Evolutionary conservation across 2,797 vertebrate species (phyloP).

Genomic region (Alectoris magna): DNA sequence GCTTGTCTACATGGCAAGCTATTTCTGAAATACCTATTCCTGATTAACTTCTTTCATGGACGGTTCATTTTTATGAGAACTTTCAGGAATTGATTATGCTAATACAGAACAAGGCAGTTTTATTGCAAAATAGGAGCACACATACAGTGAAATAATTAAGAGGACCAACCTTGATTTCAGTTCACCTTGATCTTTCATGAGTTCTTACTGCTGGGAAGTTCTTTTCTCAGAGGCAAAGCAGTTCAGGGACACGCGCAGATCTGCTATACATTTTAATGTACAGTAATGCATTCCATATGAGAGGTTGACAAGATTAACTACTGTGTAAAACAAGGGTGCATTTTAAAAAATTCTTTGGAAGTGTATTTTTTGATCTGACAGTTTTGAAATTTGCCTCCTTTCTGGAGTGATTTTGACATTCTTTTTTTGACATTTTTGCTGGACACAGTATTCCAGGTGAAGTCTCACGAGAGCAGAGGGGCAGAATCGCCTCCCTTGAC

Average conservation of each 20-base stretch:
- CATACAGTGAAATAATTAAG: not conserved
- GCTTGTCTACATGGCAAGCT: accelerated
- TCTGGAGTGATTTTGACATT: not conserved
- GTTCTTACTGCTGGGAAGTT: not conserved
- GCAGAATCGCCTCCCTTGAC: too few relatives aligned
- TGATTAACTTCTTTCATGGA: not conserved
- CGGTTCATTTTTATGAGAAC: not conserved
- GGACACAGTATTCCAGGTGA: too few relatives aligned
- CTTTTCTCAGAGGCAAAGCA: not conserved
- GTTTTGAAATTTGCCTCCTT: not conserved
- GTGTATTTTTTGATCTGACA: not conserved
- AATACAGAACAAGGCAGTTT: not conserved
- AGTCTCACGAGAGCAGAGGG: too few relatives aligned
- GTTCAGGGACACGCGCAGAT: not conserved
- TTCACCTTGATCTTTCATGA: constrained; percentile 6
- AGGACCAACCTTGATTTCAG: not conserved
- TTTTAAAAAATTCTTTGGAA: not conserved
- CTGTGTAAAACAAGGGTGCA: not conserved
- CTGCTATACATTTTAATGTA: not conserved
- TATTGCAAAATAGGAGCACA: not conserved
- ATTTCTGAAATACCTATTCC: not conserved
- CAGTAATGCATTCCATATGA: not conserved
- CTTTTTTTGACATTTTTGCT: too few relatives aligned
- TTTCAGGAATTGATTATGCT: constrained; percentile 24
- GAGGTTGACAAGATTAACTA: not conserved